These are phyloP conservation scores for Amphilophus citrinellus DNA, from an alignment of 2,113 vertebrate species.

Conservation along the genomic window DNA sequence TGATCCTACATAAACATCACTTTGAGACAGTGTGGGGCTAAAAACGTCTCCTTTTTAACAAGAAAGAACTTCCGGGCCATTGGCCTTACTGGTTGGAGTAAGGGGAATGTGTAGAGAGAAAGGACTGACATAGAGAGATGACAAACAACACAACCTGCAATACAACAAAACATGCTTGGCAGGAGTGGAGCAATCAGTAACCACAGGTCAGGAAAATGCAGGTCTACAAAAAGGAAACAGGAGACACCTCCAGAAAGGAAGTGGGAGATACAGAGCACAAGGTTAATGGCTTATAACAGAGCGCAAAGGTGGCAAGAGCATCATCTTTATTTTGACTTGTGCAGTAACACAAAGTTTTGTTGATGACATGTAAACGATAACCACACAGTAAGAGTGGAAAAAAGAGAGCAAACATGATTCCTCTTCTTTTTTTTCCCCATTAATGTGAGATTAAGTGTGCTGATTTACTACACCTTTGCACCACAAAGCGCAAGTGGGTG, in stretches of 20 bases:
- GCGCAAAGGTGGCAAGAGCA: neutral
- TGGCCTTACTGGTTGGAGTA: neutral
- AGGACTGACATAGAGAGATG: neutral
- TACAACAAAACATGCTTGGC: neutral
- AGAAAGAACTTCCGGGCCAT: neutral
- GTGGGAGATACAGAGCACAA: neutral
- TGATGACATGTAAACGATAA: neutral
- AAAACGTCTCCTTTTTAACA: neutral
- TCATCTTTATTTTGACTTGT: neutral
- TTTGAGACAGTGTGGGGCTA: neutral
- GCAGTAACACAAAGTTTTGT: neutral
- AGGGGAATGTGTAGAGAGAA: neutral
- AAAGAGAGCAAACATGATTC: neutral
- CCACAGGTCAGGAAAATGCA: neutral
- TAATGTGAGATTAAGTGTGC: neutral
- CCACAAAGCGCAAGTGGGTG: conserved; percentile 36
- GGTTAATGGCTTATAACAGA: neutral
- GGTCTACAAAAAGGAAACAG: neutral
- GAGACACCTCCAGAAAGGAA: neutral
- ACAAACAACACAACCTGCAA: neutral
- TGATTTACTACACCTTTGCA: conserved; percentile 40
- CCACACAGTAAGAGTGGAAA: neutral
- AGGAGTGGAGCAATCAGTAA: neutral
- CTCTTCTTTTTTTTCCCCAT: neutral
- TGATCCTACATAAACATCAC: neutral